Conservation (phyloP, 2,113 vertebrate genomes). For the Cololabis saira region DNA sequence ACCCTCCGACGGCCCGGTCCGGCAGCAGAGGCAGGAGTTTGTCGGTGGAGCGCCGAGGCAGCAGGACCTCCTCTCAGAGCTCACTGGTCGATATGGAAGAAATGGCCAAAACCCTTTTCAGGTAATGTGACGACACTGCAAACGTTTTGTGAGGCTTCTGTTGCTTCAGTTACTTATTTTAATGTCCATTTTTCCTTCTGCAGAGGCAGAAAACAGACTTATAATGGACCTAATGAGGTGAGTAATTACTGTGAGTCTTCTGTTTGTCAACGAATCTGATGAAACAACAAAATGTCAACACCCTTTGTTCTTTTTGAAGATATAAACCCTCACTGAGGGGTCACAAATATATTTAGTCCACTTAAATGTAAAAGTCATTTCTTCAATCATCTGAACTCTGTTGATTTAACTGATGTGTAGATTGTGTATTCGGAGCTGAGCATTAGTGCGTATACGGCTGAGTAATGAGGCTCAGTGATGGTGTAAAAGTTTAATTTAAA, state of each 20-base stretch:
- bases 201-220: conserved; percentile 74
- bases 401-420: too few relatives aligned
- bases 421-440: too few relatives aligned
- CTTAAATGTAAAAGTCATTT: too few relatives aligned
- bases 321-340: too few relatives aligned
- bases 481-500: too few relatives aligned
- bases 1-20: conserved; percentile 36
- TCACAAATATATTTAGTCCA: too few relatives aligned
- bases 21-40: conserved; percentile 81
- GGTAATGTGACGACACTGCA: conserved; percentile 61
- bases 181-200: conserved; percentile 13
- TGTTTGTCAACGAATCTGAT: neutral
- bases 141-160: neutral
- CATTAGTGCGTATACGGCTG: too few relatives aligned
- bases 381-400: too few relatives aligned
- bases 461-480: too few relatives aligned
- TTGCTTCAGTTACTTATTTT: neutral
- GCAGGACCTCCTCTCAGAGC: conserved; percentile 86
- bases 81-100: conserved; percentile 87
- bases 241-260: conserved; percentile 32
- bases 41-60: conserved; percentile 85
- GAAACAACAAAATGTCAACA: too few relatives aligned
- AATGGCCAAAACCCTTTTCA: conserved; percentile 78
- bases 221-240: conserved; percentile 75
- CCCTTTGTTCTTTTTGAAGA: too few relatives aligned